Evolutionary conservation across 2,888 invertebrate species (phyloP).

Genomic region (Timandra comae): DNA sequence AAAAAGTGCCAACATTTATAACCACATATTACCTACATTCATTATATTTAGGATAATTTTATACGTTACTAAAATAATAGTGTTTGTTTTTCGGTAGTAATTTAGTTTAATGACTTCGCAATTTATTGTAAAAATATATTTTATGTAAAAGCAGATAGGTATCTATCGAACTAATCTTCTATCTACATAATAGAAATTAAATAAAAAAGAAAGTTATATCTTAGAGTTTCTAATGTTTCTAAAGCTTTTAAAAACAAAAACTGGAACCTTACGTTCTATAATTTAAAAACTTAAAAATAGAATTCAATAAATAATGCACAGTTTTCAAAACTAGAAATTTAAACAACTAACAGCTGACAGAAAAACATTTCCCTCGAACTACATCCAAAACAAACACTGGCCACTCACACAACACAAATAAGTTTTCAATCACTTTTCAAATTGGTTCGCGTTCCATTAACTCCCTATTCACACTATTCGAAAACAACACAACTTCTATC

Average conservation of each 20-base stretch:
- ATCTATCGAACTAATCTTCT: no score
- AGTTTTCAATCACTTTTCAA: conserved; percentile 1
- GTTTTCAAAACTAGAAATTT: not conserved
- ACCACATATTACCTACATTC: conserved; percentile 8
- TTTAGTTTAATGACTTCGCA: no score
- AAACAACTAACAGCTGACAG: not conserved
- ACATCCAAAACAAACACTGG: conserved; percentile 6
- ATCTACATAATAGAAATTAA: no score
- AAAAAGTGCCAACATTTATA: conserved; percentile 21
- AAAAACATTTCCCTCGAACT: not conserved
- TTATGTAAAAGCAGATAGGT: no score
- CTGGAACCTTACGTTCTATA: not conserved
- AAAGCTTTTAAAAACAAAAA: no score
- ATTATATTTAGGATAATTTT: not conserved
- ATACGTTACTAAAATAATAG: conserved; percentile 12
- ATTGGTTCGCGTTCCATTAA: not conserved
- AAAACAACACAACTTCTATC: no score
- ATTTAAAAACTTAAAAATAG: not conserved
- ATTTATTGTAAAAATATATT: no score
- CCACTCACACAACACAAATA: conserved; percentile 8
- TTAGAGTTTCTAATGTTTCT: no score
- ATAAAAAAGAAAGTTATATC: no score
- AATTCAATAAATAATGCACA: not conserved
- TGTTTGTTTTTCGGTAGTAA: no score
- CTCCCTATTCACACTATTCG: not conserved